These are phyloP conservation scores for Drosophila ogumai DNA, from an alignment of 1,140 invertebrate genomes.

Conservation along the genomic window DNA sequence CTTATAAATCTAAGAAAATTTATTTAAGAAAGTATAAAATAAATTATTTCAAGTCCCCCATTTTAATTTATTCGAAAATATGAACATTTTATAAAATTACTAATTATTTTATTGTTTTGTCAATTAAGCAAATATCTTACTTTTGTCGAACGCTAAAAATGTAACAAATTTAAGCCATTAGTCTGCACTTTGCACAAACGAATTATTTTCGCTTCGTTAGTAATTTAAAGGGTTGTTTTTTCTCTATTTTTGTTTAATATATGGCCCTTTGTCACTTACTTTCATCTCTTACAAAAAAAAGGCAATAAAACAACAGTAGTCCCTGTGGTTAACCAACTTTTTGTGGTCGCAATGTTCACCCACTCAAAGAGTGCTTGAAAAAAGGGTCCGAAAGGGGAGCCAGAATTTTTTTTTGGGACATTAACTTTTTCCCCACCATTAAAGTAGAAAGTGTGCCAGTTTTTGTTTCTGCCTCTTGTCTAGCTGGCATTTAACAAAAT, in stretches of 20 bases:
- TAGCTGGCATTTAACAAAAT: conserved; percentile 62
- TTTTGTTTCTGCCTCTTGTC: conserved; percentile 35
- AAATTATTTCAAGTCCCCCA: no score
- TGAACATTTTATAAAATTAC: no score
- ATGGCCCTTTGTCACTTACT: conserved; percentile 3
- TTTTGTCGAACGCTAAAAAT: no score
- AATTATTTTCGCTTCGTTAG: neutral
- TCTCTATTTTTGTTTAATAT: neutral
- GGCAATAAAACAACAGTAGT: no score
- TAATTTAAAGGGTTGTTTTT: no score
- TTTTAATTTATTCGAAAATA: no score
- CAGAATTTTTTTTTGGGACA: conserved; percentile 27
- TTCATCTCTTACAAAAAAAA: neutral
- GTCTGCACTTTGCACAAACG: neutral
- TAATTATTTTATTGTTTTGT: no score
- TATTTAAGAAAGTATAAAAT: no score
- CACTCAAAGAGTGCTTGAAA: neutral
- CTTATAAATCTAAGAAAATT: neutral
- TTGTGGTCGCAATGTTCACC: neutral
- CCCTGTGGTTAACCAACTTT: no score
- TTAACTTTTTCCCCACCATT: conserved; percentile 45
- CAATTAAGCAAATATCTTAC: no score
- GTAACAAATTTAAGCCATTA: neutral
- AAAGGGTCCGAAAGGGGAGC: conserved; percentile 13
- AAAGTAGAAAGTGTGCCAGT: conserved; percentile 33